Percentiles rank a stretch among this genome's conserved stretches.
Conservation (phyloP, 2,888 invertebrate genomes). For the Lithophane leautieri region DNA sequence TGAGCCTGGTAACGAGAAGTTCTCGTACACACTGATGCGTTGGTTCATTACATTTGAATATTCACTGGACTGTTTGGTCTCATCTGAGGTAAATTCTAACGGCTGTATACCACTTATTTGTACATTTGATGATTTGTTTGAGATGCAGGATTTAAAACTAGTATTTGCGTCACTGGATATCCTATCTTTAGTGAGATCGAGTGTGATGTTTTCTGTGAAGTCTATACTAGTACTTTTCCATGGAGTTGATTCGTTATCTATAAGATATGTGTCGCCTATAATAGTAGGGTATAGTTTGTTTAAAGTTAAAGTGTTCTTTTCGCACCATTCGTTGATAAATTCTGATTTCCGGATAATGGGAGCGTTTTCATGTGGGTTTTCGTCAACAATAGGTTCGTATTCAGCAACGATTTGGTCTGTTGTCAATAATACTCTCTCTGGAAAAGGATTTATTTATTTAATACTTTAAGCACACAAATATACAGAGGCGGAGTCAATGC, state of each 20-base stretch:
- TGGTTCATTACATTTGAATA: conserved; percentile 66
- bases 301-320: conserved; percentile 81
- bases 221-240: conserved; percentile 73
- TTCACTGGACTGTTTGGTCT: conserved; percentile 59
- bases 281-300: conserved; percentile 88
- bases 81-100: conserved; percentile 75
- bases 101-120: conserved; percentile 82
- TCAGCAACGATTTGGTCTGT: conserved; percentile 91
- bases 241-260: conserved; percentile 80
- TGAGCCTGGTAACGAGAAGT: conserved; percentile 86
- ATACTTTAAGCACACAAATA: no score
- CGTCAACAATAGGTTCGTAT: conserved; percentile 85
- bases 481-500: no score
- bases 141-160: conserved; percentile 82
- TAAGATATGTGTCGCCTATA: conserved; percentile 79
- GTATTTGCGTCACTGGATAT: conserved; percentile 71
- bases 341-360: conserved; percentile 80
- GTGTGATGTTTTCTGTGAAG: conserved; percentile 74
- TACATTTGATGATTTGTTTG: conserved; percentile 71
- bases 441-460: conserved; percentile 65
- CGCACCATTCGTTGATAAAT: conserved; percentile 86
- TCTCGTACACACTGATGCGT: conserved; percentile 82
- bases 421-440: conserved; percentile 92
- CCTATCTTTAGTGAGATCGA: conserved; percentile 74
- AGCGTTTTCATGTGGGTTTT: conserved; percentile 73